phyloP scores from a whole-genome alignment of 53 echinoderm and acorn worm species.

The Pentamera pediparva region DNA sequence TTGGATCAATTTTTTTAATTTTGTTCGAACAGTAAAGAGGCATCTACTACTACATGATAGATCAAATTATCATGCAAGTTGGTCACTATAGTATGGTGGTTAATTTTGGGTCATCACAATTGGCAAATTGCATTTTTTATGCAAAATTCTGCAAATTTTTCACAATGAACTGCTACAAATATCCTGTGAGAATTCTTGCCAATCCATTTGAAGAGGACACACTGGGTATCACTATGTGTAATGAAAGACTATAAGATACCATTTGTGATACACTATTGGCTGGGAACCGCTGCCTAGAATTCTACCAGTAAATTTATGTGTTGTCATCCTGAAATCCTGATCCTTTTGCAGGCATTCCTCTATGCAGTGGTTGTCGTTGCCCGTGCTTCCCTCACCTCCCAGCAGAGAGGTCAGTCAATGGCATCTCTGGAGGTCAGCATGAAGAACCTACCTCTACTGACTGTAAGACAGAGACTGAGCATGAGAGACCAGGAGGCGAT shows the following conservation, averaged over 20 bases:
- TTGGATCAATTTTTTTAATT: too few relatives aligned
- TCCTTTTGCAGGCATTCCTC: slow-evolving; percentile 61
- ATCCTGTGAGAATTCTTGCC: neutral
- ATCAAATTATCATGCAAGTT: too few relatives aligned
- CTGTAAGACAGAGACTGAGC: slow-evolving; percentile 52
- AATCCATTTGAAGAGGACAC: neutral
- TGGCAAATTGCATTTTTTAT: too few relatives aligned
- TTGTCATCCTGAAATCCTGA: neutral
- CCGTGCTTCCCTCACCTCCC: slow-evolving; percentile 34
- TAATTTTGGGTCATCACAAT: too few relatives aligned
- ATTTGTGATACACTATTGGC: neutral
- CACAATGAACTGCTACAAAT: too few relatives aligned
- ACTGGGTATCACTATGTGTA: neutral
- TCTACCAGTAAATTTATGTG: neutral
- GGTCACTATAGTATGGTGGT: too few relatives aligned
- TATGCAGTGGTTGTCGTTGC: slow-evolving; percentile 73
- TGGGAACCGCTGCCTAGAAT: neutral
- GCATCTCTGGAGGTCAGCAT: neutral
- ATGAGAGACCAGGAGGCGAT: slow-evolving; percentile 69
- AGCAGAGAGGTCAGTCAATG: slow-evolving; percentile 2
- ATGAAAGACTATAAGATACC: neutral
- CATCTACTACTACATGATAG: too few relatives aligned
- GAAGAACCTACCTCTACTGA: slow-evolving; percentile 15
- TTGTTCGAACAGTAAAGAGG: too few relatives aligned
- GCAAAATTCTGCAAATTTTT: too few relatives aligned